phyloP scores from a whole-genome alignment of 2,113 vertebrate species.

The Lethenteron camtschaticum region DNA sequence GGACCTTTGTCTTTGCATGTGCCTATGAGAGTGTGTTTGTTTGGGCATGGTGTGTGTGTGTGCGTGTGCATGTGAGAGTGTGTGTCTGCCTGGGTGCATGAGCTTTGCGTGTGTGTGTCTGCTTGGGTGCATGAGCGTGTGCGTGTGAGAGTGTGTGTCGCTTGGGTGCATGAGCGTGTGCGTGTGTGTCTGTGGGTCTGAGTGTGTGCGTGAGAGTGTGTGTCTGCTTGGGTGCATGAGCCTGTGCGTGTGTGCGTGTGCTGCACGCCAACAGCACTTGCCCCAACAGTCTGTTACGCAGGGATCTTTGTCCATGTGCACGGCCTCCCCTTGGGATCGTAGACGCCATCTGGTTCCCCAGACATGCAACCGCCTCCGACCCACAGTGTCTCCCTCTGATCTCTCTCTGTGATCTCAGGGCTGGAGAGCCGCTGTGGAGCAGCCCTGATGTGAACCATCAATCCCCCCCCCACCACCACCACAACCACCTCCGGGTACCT shows the following conservation, averaged over 20 bases:
- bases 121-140: neutral
- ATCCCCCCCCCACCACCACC: too few relatives aligned
- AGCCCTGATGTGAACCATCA: too few relatives aligned
- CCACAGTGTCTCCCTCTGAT: too few relatives aligned
- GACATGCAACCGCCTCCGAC: too few relatives aligned
- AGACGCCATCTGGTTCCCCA: too few relatives aligned
- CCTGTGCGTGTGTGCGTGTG: neutral
- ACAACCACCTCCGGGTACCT: too few relatives aligned
- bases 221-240: neutral
- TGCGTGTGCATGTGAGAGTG: neutral
- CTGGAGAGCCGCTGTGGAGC: too few relatives aligned
- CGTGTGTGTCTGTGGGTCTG: neutral
- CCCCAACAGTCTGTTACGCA: too few relatives aligned
- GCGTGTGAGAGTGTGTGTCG: neutral
- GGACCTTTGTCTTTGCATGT: neutral
- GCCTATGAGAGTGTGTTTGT: neutral
- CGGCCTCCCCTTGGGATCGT: too few relatives aligned
- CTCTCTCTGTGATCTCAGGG: too few relatives aligned
- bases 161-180: neutral
- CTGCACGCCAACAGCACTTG: too few relatives aligned
- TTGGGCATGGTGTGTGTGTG: neutral
- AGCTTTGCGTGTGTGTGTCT: neutral
- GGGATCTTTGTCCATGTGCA: too few relatives aligned
- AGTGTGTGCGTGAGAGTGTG: neutral
- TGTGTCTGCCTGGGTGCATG: neutral